Evolutionary conservation across 2,888 invertebrate genomes (phyloP).

Genomic region (Caenorhabditis zanzibari): DNA sequence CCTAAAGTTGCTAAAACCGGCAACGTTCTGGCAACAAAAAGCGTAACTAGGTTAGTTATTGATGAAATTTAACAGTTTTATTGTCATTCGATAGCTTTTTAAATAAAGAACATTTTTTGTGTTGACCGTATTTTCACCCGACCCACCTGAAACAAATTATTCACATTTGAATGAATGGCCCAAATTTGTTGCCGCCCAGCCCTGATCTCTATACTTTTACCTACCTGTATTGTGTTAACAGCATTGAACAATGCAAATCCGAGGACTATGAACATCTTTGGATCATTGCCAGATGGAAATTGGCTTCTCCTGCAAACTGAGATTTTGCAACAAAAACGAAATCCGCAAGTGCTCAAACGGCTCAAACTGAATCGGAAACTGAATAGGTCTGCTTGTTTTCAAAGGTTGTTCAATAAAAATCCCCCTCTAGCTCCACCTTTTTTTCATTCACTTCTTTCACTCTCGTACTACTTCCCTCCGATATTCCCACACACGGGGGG

Average conservation of each 20-base stretch:
- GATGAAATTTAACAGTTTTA: too few species aligned
- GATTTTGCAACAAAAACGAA: constrained; percentile 26
- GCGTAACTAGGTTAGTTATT: too few species aligned
- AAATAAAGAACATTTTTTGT: too few species aligned
- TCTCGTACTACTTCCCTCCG: constrained; percentile 16
- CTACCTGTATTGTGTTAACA: constrained; percentile 23
- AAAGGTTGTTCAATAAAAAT: constrained; percentile 32
- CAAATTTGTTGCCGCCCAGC: too few species aligned
- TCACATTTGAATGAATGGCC: too few species aligned
- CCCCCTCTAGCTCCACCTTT: constrained; percentile 4
- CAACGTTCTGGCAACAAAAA: too few species aligned
- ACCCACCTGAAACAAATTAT: too few species aligned
- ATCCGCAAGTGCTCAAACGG: constrained; percentile 9
- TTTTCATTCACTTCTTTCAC: neutral
- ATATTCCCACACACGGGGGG: constrained; percentile 33
- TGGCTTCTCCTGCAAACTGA: constrained; percentile 23
- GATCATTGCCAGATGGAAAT: constrained; percentile 50
- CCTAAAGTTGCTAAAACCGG: too few species aligned
- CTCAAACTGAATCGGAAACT: neutral
- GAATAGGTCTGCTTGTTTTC: constrained; percentile 1
- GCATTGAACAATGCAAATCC: constrained; percentile 37
- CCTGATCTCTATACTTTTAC: too few species aligned
- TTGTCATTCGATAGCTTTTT: too few species aligned
- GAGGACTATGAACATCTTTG: constrained; percentile 48
- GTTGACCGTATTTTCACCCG: too few species aligned